phyloP scores from a whole-genome alignment of 2,797 vertebrate species.

The Prunella strophiata region DNA sequence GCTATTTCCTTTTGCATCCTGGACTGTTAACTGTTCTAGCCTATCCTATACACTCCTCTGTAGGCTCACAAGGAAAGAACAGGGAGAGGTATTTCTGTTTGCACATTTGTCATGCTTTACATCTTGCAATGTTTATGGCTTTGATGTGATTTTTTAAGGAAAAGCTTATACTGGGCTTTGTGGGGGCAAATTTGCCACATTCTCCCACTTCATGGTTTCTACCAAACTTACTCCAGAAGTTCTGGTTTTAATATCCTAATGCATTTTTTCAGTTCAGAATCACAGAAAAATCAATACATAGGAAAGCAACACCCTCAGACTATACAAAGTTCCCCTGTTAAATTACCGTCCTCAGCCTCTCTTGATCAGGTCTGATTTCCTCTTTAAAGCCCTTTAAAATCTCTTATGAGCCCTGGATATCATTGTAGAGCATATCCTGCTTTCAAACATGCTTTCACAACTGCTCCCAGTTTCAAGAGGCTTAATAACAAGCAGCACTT shows the following conservation, averaged over 20 bases:
- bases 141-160: conserved; percentile 69
- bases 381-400: conserved; percentile 57
- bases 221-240: conserved; percentile 58
- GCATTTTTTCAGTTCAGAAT: conserved; percentile 50
- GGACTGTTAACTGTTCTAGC: background rate
- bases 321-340: conserved; percentile 8
- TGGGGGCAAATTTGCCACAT: conserved; percentile 58
- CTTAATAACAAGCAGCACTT: conserved; percentile 60
- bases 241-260: conserved; percentile 68
- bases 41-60: background rate
- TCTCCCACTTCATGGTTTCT: conserved; percentile 59
- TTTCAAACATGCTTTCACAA: conserved; percentile 55
- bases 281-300: conserved; percentile 47
- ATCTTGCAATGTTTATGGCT: conserved; percentile 67
- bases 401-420: conserved; percentile 41
- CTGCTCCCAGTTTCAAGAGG: conserved; percentile 33
- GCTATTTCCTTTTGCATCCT: background rate
- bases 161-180: conserved; percentile 38
- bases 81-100: conserved; percentile 29
- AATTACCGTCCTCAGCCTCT: background rate
- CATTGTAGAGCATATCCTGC: conserved; percentile 50
- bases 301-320: conserved; percentile 40
- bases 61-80: background rate
- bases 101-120: conserved; percentile 25
- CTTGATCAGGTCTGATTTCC: conserved; percentile 61